Conservation (phyloP, 2,113 vertebrate genomes). For the Alosa alosa region DNA sequence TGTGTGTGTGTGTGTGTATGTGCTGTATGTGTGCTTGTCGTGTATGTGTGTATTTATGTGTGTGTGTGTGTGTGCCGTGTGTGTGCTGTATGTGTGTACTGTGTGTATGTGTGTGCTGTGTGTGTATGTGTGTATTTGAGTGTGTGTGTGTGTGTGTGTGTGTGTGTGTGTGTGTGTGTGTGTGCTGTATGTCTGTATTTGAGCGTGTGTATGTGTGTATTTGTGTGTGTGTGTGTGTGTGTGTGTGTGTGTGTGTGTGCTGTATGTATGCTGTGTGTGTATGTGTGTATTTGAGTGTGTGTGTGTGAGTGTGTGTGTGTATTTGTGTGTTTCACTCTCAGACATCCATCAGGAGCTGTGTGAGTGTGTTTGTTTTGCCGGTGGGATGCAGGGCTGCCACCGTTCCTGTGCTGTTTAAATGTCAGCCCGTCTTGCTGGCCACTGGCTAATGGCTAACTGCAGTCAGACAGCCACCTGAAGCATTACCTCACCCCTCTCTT, state of each 20-base stretch:
- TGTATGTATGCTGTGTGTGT: background rate
- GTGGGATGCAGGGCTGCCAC: background rate
- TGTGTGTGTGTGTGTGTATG: no score
- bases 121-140: no score
- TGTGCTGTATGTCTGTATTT: background rate
- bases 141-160: background rate
- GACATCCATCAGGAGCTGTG: background rate
- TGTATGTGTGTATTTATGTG: background rate
- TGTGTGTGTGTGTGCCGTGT: no score
- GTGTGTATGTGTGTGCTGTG: no score
- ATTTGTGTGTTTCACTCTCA: background rate
- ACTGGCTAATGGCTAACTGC: slow-evolving; percentile 24
- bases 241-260: no score
- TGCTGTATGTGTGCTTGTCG: background rate
- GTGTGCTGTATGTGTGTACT: no score
- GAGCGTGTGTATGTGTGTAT: no score
- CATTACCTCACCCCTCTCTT: slow-evolving; percentile 27
- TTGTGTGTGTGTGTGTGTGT: no score
- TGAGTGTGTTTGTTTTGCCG: background rate
- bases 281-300: background rate
- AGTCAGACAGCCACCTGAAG: slow-evolving; percentile 25
- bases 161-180: slow-evolving; percentile 10
- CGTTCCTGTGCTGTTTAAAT: slow-evolving; percentile 20
- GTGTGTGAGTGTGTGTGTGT: slow-evolving; percentile 8
- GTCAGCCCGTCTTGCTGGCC: slow-evolving; percentile 16